These are phyloP conservation scores for Nasonia giraulti DNA, from an alignment of 1,140 invertebrate species.

Conservation along the genomic window DNA sequence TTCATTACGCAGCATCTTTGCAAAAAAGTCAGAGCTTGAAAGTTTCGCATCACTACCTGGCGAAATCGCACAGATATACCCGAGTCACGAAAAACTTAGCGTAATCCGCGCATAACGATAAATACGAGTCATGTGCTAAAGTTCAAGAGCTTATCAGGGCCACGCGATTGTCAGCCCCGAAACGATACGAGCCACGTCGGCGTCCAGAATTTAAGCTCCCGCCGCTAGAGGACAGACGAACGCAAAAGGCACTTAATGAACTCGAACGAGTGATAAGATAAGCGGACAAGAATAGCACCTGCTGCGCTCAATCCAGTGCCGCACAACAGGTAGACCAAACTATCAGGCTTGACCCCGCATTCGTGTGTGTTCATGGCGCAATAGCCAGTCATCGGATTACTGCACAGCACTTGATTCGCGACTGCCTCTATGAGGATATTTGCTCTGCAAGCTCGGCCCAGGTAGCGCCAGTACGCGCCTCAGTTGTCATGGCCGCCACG, in stretches of 20 bases:
- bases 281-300: neutral
- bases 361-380: neutral
- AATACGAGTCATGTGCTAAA: neutral
- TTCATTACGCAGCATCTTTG: too few species aligned
- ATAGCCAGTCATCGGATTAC: too few species aligned
- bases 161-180: neutral
- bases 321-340: constrained; percentile 4
- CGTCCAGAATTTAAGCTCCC: neutral
- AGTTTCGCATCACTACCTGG: too few species aligned
- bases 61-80: neutral
- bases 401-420: too few species aligned
- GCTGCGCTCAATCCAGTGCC: neutral
- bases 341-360: neutral
- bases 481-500: too few species aligned
- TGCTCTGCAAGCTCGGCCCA: too few species aligned
- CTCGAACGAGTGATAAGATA: constrained; percentile 7
- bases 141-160: neutral
- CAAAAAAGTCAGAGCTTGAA: too few species aligned
- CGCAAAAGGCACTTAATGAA: neutral
- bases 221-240: neutral
- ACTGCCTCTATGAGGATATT: too few species aligned
- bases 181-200: neutral
- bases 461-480: too few species aligned
- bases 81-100: neutral
- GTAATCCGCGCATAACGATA: neutral